phyloP scores from a whole-genome alignment of 2,113 vertebrate species.

The Cottus gobio region DNA sequence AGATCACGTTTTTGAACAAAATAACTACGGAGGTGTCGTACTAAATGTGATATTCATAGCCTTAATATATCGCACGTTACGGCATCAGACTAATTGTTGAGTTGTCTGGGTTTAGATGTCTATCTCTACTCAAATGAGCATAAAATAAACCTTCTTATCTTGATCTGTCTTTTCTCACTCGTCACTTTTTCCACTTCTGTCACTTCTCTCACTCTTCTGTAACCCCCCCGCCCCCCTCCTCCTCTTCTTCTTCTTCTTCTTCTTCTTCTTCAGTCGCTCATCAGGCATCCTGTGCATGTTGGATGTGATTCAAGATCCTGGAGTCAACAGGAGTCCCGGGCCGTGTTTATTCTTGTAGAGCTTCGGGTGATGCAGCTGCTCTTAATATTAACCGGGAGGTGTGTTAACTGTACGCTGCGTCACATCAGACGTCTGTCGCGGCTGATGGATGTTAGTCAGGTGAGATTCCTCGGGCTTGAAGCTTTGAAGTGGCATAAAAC shows the following conservation, averaged over 20 bases:
- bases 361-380: constrained; percentile 71
- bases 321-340: constrained; percentile 39
- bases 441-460: constrained; percentile 5
- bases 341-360: constrained; percentile 67
- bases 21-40: too few relatives aligned
- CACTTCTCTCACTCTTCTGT: neutral
- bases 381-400: constrained; percentile 50
- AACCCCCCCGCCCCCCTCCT: neutral
- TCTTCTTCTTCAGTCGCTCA: constrained; percentile 10
- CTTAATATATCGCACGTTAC: constrained; percentile 8
- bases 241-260: constrained; percentile 5
- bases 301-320: constrained; percentile 50
- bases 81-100: neutral
- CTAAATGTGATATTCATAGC: neutral
- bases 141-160: constrained; percentile 17
- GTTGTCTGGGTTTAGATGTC: constrained; percentile 1
- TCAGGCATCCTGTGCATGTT: constrained; percentile 20
- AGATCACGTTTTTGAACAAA: neutral
- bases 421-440: constrained; percentile 18
- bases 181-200: neutral
- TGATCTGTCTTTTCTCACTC: neutral
- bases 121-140: constrained; percentile 2
- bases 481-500: neutral
- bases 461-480: neutral
- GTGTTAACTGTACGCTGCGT: constrained; percentile 18